phyloP scores from a whole-genome alignment of 2,113 vertebrate genomes.

The Thomomys bottae region DNA sequence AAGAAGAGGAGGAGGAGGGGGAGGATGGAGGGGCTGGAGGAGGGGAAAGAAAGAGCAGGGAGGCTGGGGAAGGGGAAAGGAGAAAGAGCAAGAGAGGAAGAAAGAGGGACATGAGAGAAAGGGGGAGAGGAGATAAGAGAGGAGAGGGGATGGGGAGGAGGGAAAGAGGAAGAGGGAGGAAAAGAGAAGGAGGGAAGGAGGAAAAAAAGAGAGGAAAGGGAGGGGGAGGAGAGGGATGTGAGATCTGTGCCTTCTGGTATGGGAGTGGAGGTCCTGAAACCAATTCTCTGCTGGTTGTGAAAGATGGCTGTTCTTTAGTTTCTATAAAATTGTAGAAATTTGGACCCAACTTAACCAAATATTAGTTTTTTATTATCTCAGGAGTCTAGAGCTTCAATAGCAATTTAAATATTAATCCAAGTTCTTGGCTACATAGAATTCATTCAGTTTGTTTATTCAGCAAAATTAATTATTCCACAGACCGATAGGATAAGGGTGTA shows the following conservation, averaged over 20 bases:
- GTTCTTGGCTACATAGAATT: slow-evolving; percentile 19
- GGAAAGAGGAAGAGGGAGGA: too few species aligned
- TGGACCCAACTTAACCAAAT: slow-evolving; percentile 43
- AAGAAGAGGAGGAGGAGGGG: too few species aligned
- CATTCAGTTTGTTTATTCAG: slow-evolving; percentile 44
- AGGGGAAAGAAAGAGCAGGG: background rate
- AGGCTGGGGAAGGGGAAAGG: fast-evolving
- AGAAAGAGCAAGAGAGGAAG: too few species aligned
- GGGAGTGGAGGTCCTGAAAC: background rate
- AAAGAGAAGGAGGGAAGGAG: too few species aligned
- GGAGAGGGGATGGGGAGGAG: too few species aligned
- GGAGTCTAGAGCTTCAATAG: slow-evolving; percentile 55
- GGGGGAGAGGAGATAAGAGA: too few species aligned
- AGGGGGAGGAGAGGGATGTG: background rate
- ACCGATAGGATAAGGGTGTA: background rate
- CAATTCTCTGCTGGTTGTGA: background rate
- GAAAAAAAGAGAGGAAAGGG: too few species aligned
- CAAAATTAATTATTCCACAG: slow-evolving; percentile 55
- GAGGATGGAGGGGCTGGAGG: too few species aligned
- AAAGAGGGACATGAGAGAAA: too few species aligned
- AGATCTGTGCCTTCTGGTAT: background rate
- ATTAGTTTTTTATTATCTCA: slow-evolving; percentile 58
- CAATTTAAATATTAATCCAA: slow-evolving; percentile 63
- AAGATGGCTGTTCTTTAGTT: background rate
- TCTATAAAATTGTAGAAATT: background rate